Evolutionary conservation across 1,140 invertebrate genomes (phyloP).

Genomic region (Drosophila pandora): DNA sequence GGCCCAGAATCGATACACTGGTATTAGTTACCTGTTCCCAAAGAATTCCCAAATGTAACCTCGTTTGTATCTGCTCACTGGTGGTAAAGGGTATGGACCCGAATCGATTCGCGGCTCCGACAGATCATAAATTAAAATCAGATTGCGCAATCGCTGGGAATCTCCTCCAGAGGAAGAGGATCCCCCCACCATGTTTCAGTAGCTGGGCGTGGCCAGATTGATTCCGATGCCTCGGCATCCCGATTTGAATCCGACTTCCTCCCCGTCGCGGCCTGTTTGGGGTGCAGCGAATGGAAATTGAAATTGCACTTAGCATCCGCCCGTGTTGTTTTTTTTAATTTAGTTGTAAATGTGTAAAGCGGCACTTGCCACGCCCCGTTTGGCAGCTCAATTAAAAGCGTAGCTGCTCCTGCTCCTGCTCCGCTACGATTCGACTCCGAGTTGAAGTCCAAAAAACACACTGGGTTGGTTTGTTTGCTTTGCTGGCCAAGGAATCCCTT

Average conservation of each 20-base stretch:
- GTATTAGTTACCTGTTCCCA: neutral
- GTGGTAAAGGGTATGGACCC: constrained; percentile 13
- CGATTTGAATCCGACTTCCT: constrained; percentile 37
- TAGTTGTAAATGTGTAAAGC: constrained; percentile 83
- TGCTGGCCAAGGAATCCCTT: constrained; percentile 23
- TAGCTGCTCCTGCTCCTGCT: constrained; percentile 51
- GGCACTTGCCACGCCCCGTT: constrained; percentile 76
- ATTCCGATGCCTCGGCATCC: constrained; percentile 19
- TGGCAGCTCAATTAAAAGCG: constrained; percentile 81
- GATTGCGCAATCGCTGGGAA: constrained; percentile 72
- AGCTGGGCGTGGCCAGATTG: constrained; percentile 44
- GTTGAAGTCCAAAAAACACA: constrained; percentile 5
- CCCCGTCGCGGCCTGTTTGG: constrained; percentile 57
- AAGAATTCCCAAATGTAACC: neutral
- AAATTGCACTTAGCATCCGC: constrained; percentile 80
- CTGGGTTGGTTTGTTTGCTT: constrained; percentile 42
- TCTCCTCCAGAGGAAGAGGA: constrained; percentile 45
- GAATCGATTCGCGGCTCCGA: constrained; percentile 41
- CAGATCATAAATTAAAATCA: constrained; percentile 81
- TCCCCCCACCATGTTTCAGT: neutral
- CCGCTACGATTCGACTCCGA: constrained; percentile 19
- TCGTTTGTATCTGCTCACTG: neutral
- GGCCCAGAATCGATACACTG: neutral
- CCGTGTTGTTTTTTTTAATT: constrained; percentile 55
- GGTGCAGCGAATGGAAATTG: constrained; percentile 79